Evolutionary conservation across 2,797 vertebrate species (phyloP), one percentile per base, ranked within the genome.

Genomic region (Echeneis naucrates): DNA sequence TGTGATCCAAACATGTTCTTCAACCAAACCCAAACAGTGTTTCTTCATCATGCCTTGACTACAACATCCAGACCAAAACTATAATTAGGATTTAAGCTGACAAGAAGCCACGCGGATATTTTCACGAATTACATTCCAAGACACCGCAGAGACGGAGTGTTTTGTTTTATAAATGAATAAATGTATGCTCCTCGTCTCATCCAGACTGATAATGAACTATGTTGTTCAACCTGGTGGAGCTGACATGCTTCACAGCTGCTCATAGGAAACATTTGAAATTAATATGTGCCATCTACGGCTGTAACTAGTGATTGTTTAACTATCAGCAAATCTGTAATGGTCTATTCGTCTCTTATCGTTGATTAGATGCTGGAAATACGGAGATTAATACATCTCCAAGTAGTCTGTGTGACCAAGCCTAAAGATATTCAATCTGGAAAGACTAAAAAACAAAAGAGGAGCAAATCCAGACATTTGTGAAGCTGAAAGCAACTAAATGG

Each of bases 151-250:
- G 9, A 35, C 44, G 53, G 32, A 54, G 52, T 35, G 24, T 35
- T 57, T 12, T 65, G 69, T 63, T 79, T n/a, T 72, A 27, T 4
- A 65, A 0, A 4, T 55, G 42, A 77, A 79, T 52, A 74, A 58
- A 50, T 1, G 2, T 51, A 27, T 64, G 10, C 17, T 8, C 5
- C 5, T 26, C 26, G 4, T 2, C 69, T 51, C n/a, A 42, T 8
- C 11, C 6, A 0, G 1, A 11, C 1, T 47, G 55, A 69, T 58
- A 69, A 45, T 8, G 27, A 63, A 52, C n/a, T 27, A 65, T 0
- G 19, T n/a, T n/a, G 56, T 52, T 62, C 23, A 55, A 55, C 59
- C 26, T n/a, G 38, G 2, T 35, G 21, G 4, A n/a, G 2, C 12
- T 56, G n/a, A 16, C 2, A 54, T 53, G 63, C 13, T 30, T 14